Percentiles rank a stretch among this genome's conserved stretches.
These are phyloP conservation scores for Drosophila atroscutellata DNA, from an alignment of 2,888 invertebrate genomes.

Conservation along the genomic window DNA sequence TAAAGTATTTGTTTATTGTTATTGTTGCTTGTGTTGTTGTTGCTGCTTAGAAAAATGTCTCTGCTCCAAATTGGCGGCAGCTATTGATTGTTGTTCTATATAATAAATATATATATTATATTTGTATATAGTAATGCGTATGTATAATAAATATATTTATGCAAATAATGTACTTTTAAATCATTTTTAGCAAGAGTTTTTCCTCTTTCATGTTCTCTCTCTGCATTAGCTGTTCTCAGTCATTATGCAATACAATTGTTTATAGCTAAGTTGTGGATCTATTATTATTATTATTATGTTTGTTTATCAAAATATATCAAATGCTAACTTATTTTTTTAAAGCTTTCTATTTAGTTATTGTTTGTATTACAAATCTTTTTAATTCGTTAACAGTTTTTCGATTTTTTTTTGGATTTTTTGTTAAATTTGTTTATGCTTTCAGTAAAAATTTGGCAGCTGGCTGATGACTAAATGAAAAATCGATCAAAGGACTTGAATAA, in stretches of 20 bases:
- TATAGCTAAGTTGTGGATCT: constrained; percentile 52
- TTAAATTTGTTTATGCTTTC: constrained; percentile 25
- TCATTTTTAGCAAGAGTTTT: constrained; percentile 38
- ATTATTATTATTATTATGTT: constrained; percentile 29
- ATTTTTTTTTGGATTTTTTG: constrained; percentile 5
- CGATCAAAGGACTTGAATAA: constrained; percentile 28
- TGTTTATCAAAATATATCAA: constrained; percentile 75
- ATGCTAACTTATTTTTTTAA: constrained; percentile 75
- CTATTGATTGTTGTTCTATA: constrained; percentile 36
- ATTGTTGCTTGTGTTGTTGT: constrained; percentile 30
- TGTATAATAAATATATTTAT: constrained; percentile 45
- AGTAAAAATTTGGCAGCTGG: constrained; percentile 72
- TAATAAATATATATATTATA: constrained; percentile 36
- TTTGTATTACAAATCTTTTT: constrained; percentile 53
- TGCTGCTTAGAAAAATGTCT: constrained; percentile 41
- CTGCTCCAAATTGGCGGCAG: constrained; percentile 15
- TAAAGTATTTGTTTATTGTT: constrained; percentile 51
- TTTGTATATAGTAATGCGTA: constrained; percentile 50
- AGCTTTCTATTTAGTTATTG: constrained; percentile 78
- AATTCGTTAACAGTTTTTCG: constrained; percentile 22
- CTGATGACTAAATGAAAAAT: constrained; percentile 51
- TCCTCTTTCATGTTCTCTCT: constrained; percentile 9
- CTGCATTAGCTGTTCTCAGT: constrained; percentile 51
- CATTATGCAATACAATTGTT: constrained; percentile 57
- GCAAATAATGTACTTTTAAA: constrained; percentile 28